phyloP scores from a whole-genome alignment of 2,797 vertebrate genomes.

The Uromys caudimaculatus region DNA sequence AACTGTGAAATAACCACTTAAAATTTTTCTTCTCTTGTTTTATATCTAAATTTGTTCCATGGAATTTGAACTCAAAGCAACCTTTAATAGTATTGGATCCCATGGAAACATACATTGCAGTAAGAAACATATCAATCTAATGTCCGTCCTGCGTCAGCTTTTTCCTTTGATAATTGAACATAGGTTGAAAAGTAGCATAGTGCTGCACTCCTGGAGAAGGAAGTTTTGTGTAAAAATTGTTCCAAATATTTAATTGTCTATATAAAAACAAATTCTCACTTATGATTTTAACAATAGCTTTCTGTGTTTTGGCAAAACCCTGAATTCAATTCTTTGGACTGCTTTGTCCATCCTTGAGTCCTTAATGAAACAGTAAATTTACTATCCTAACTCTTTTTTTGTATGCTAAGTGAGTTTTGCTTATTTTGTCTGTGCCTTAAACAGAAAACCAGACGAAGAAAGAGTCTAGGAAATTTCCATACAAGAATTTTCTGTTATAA shows the following conservation, averaged over 20 bases:
- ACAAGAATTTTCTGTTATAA: not conserved
- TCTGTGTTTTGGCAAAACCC: not conserved
- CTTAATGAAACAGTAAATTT: slow-evolving; percentile 59
- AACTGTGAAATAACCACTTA: not conserved
- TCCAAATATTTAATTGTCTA: slow-evolving; percentile 60
- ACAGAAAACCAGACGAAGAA: slow-evolving; percentile 17
- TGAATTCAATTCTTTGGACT: not conserved
- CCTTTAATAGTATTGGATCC: not conserved
- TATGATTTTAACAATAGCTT: slow-evolving; percentile 48
- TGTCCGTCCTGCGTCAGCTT: slow-evolving; percentile 27
- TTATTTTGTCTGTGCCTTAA: slow-evolving; percentile 37
- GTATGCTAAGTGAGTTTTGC: slow-evolving; percentile 39
- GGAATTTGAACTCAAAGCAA: slow-evolving; percentile 44
- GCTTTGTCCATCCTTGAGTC: not conserved
- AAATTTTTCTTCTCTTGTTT: not conserved
- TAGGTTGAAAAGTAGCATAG: slow-evolving; percentile 20
- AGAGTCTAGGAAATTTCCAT: not conserved
- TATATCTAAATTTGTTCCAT: slow-evolving; percentile 42
- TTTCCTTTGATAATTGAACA: slow-evolving; percentile 7
- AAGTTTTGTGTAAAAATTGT: not conserved
- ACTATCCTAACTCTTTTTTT: slow-evolving; percentile 53
- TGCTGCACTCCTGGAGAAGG: not conserved
- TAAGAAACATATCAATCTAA: slow-evolving; percentile 51
- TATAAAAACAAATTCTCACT: not conserved
- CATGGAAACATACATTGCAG: slow-evolving; percentile 20